A percentile compares a stretch with the other conserved stretches of the same genome.
Conservation (phyloP, 1,140 invertebrate genomes). For the Spodoptera litura region DNA sequence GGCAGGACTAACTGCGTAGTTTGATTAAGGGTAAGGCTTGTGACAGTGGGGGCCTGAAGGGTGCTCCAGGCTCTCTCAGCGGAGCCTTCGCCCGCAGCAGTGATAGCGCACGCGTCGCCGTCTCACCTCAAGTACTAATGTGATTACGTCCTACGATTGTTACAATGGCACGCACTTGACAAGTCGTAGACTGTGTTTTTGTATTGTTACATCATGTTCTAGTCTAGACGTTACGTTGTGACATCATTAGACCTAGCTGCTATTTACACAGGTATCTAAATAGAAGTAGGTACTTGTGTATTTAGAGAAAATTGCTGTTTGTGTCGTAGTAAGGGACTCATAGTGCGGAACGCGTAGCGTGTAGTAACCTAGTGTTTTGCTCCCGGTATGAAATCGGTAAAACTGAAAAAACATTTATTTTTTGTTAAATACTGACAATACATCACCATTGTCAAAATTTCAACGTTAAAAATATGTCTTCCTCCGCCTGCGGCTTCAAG, state of each 20-base stretch:
- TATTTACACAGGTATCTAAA: too few relatives aligned
- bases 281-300: not conserved
- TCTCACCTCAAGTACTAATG: conserved; percentile 56
- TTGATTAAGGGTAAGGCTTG: conserved; percentile 58
- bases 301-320: not conserved
- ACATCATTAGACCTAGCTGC: not conserved
- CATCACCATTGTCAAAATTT: not conserved
- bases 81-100: conserved; percentile 51
- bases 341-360: not conserved
- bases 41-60: conserved; percentile 35
- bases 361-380: not conserved
- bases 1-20: conserved; percentile 47
- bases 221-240: conserved; percentile 14
- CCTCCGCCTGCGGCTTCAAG: not conserved
- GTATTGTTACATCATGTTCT: conserved; percentile 13
- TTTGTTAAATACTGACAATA: too few relatives aligned
- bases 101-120: conserved; percentile 63
- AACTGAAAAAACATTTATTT: too few relatives aligned
- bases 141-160: conserved; percentile 50
- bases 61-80: conserved; percentile 43
- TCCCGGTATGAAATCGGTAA: not conserved
- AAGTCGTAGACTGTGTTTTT: conserved; percentile 8
- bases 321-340: not conserved
- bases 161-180: conserved; percentile 39
- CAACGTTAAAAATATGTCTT: not conserved